phyloP scores from a whole-genome alignment of 2,113 vertebrate species.

The Pseudopodoces humilis region DNA sequence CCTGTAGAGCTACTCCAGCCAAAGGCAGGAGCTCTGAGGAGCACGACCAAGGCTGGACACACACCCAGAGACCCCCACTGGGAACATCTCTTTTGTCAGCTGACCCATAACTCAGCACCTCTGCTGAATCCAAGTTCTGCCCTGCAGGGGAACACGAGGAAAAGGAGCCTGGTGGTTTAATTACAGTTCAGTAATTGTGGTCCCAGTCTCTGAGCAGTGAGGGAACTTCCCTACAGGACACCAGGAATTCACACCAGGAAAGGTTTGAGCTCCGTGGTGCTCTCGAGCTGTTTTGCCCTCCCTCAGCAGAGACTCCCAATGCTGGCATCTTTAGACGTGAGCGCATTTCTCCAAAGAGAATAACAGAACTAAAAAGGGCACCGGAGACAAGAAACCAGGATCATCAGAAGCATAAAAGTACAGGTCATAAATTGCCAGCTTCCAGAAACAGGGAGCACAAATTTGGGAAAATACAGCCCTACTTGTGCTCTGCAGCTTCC shows the following conservation, averaged over 20 bases:
- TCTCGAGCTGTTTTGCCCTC: background rate
- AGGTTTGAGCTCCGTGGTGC: background rate
- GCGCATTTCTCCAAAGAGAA: background rate
- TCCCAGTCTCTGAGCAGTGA: background rate
- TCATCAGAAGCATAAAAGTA: background rate
- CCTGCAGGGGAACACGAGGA: background rate
- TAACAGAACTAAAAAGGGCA: background rate
- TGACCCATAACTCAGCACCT: background rate
- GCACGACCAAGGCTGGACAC: background rate
- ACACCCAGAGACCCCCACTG: accelerated
- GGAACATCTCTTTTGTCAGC: background rate
- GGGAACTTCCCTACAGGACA: background rate
- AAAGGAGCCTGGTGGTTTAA: background rate
- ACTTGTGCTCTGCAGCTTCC: background rate
- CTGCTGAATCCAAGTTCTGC: accelerated
- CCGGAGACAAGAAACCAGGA: background rate
- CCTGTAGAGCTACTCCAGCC: background rate
- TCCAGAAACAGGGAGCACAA: background rate
- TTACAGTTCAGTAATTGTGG: background rate
- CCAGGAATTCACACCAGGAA: background rate
- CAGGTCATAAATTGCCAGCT: background rate
- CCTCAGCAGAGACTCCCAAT: background rate
- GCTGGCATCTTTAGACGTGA: accelerated
- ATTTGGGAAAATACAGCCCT: background rate
- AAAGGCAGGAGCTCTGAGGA: background rate